These are phyloP conservation scores for Podarcis raffonei DNA, from an alignment of 2,113 vertebrate genomes.

Conservation along the genomic window DNA sequence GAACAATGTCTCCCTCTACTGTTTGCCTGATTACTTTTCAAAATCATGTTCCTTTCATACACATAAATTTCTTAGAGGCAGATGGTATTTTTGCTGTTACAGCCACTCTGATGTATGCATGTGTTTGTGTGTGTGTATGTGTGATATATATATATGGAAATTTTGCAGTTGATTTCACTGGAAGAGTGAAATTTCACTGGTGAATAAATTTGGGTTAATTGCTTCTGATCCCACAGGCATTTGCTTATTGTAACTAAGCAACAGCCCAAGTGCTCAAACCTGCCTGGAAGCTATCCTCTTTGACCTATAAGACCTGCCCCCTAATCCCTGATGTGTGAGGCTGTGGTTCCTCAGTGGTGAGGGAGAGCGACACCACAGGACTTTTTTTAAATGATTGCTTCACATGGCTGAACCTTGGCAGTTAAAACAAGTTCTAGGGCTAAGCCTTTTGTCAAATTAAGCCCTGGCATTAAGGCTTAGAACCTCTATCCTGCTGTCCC, in stretches of 20 bases:
- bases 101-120: background rate
- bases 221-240: constrained; percentile 15
- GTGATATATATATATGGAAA: background rate
- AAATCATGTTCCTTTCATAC: background rate
- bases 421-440: background rate
- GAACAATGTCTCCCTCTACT: background rate
- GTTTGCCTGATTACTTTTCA: background rate
- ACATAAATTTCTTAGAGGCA: background rate
- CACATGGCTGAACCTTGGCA: background rate
- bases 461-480: background rate
- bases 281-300: background rate
- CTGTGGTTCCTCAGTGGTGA: background rate
- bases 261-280: background rate
- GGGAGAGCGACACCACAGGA: background rate
- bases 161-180: background rate
- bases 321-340: background rate
- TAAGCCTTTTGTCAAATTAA: background rate
- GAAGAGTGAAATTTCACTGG: constrained; percentile 9
- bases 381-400: background rate
- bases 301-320: background rate
- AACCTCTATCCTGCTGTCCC: background rate
- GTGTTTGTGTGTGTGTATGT: too few relatives aligned
- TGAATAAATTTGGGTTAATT: constrained; percentile 17
- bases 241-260: background rate
- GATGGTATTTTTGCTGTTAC: background rate